Conservation (phyloP, 2,113 vertebrate species). For the Chinchilla lanigera region DNA sequence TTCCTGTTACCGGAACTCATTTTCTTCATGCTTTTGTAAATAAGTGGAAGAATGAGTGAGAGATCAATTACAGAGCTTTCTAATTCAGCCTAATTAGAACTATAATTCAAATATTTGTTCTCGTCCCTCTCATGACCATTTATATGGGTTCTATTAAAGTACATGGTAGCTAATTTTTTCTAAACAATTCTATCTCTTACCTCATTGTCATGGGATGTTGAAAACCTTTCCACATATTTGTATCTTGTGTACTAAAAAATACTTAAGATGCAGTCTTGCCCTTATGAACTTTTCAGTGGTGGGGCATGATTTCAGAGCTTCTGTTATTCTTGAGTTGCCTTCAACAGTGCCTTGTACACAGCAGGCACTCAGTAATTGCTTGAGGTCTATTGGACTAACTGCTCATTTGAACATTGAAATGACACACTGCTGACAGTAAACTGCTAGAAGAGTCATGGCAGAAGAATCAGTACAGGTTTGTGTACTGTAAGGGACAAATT, state of each 20-base stretch:
- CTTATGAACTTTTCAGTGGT: neutral
- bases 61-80: neutral
- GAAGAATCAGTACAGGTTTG: neutral
- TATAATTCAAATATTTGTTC: neutral
- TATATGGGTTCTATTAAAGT: neutral
- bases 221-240: neutral
- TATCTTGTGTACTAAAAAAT: neutral
- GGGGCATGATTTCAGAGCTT: neutral
- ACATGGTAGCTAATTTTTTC: neutral
- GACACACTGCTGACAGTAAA: neutral
- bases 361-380: neutral
- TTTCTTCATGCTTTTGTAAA: neutral
- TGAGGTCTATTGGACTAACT: neutral
- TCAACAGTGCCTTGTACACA: neutral
- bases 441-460: neutral
- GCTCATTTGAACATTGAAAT: neutral
- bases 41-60: slow-evolving; percentile 2
- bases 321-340: neutral
- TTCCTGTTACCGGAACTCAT: neutral
- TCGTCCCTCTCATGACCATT: neutral
- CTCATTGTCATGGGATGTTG: neutral
- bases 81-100: neutral
- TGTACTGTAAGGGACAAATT: neutral
- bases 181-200: neutral
- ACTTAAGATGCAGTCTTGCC: neutral